Base-by-base conservation (phyloP, 2,888 invertebrate genomes). In the Neria commutata region DNA sequence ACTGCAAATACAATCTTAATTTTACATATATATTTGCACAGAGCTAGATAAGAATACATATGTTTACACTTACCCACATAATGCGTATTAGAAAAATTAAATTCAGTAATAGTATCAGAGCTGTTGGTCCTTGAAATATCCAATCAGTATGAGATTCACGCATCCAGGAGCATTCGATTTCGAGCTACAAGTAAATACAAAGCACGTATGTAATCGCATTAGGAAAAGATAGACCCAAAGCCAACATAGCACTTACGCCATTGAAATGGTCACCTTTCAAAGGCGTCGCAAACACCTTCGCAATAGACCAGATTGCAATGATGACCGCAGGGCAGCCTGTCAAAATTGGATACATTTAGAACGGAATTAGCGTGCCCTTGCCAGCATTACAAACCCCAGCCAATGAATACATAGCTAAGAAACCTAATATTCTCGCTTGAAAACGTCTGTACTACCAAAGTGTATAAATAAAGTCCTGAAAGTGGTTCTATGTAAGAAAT, bases 31-130 rank as follows among this genome's bases (percentile, higher is more conserved):
- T n/a, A n/a, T n/a, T n/a, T n/a, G 26, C 8, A 25, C 14, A 25
- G 25, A 14, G 23, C 26, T 25, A 42, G 8, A 11, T 29, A 14
- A 17, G n/a, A n/a, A n/a, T n/a, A n/a, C n/a, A n/a, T n/a, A n/a
- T n/a, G n/a, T n/a, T n/a, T n/a, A n/a, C n/a, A 70, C 91, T 85
- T 70, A 91, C 94, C 90, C 94, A 92, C 91, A 95, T 92, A 68
- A 95, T 93, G 83, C 87, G 89, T 72, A 91, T 85, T 56, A 94
- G 87, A 82, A 94, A 94, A 69, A 91, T 85, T 52, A 90, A 85
- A 84, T 95, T 94, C 67, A 93, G 86, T 40, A 89, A 85, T 33
- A 96, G 86, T 8, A 94, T 92, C 50, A 87, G 81, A 54, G 94
- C 86, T 1, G 93, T 91, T 0, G 95, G 95, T 0, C 87, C 89